Conservation (phyloP, 2,113 vertebrate genomes). For the Peromyscus leucopus region DNA sequence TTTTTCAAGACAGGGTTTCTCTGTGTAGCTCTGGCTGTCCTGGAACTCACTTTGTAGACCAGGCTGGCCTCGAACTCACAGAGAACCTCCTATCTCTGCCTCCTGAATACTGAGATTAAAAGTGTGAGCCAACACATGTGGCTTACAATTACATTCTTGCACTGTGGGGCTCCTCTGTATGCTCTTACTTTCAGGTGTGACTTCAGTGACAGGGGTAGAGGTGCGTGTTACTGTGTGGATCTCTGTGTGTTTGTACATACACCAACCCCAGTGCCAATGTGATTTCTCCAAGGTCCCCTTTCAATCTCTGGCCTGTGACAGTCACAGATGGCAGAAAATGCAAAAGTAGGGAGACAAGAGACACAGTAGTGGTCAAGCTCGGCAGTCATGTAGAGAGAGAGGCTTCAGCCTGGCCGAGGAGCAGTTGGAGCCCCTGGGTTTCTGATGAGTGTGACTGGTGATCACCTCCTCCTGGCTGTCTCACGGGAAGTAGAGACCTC, state of each 20-base stretch:
- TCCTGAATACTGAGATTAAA: too few relatives aligned
- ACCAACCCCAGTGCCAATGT: neutral
- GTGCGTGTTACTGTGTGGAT: neutral
- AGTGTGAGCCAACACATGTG: neutral
- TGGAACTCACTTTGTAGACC: too few relatives aligned
- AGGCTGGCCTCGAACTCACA: too few relatives aligned
- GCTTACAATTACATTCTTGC: neutral
- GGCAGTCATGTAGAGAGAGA: neutral
- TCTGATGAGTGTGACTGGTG: neutral
- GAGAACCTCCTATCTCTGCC: too few relatives aligned
- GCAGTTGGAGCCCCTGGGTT: rapidly evolving
- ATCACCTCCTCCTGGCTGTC: neutral
- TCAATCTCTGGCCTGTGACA: neutral
- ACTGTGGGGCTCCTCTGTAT: rapidly evolving
- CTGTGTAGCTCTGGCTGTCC: too few relatives aligned
- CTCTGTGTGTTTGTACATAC: neutral
- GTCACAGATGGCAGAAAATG: neutral
- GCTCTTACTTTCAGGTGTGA: neutral
- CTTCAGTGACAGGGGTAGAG: neutral
- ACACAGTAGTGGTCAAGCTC: too few relatives aligned
- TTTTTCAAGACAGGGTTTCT: too few relatives aligned
- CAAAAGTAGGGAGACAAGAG: neutral
- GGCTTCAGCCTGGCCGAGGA: neutral
- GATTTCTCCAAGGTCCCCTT: too few relatives aligned
- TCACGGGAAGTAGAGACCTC: too few relatives aligned